Evolutionary conservation across 30 jellyfish, hydroid and myxozoan species (phyloP), one percentile per base, ranked within the genome.

Genomic region (Chrysaora quinquecirrha): DNA sequence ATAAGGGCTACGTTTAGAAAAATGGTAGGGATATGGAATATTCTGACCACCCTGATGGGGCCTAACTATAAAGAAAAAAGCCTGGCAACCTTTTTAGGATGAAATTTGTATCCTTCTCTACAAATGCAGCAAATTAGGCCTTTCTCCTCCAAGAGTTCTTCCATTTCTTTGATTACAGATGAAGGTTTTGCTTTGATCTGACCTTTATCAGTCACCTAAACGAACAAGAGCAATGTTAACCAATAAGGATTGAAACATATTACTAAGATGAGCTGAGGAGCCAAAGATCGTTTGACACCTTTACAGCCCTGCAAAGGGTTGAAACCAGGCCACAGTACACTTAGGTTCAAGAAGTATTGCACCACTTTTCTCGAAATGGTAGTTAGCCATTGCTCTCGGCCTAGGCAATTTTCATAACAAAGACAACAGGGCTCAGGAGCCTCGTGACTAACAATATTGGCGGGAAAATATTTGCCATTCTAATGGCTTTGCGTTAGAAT

Each of bases 61-160:
- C n/a, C n/a, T n/a, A n/a, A n/a, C n/a, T n/a, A n/a, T n/a, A n/a
- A n/a, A n/a, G 1, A 22, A 18, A 28, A 64, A 1, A 35, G 10
- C 27, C 22, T 7, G 1, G 47, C 16, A 12, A 94, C 99, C 93
- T 95, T 95, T 48, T 83, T 95, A 30, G 99, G 99, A 46, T 95
- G 96, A 50, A 95, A 95, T 71, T 95, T 80, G 88, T 95, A 95
- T 46, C 99, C 99, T 68, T 95, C 99, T 47, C 99, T 78, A 73
- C 99, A 95, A 19, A 95, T 95, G 56, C 96, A 95, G 50, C 99
- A 95, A 20, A 95, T 90, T 25, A 95, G 89, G 10, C 98, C 99
- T 66, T 95, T 84, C 78, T 95, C 99, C 34, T 95, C 97, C 16
- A 88, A 85, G 12, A 95, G 75, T 34, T 89, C 96, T 27, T 84